Conservation (phyloP, 2,797 vertebrate species). For the Clarias fuscus region DNA sequence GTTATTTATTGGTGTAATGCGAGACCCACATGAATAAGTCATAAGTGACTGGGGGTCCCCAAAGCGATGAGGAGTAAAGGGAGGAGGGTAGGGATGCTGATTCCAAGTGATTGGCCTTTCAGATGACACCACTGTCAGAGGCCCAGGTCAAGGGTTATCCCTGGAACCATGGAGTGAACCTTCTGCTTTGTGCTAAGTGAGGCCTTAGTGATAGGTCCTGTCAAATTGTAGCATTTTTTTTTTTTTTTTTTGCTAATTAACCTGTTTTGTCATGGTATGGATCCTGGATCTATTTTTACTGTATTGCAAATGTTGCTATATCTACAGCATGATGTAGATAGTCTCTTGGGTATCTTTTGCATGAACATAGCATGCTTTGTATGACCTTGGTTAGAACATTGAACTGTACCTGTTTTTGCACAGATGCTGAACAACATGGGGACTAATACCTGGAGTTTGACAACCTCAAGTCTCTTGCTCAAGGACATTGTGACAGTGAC, state of each 20-base stretch:
- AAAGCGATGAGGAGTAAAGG: constrained; percentile 52
- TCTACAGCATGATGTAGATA: not conserved
- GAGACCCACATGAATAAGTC: constrained; percentile 71
- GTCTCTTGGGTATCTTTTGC: constrained; percentile 8
- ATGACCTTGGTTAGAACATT: constrained; percentile 10
- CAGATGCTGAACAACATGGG: constrained; percentile 5
- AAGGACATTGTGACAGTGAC: constrained; percentile 9
- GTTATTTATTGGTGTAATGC: constrained; percentile 61
- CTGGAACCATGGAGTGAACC: constrained; percentile 53
- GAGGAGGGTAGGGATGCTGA: constrained; percentile 46
- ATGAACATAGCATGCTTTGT: constrained; percentile 12
- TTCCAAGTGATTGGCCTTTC: constrained; percentile 69
- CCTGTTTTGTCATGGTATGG: constrained; percentile 21
- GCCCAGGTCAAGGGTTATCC: constrained; percentile 69
- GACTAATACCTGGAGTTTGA: not conserved
- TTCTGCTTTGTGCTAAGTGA: constrained; percentile 29
- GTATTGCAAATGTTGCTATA: constrained; percentile 8
- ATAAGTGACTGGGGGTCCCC: constrained; percentile 65
- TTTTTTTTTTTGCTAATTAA: not conserved
- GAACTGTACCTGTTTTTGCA: not conserved
- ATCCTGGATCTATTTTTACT: not conserved
- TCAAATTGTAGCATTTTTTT: constrained; percentile 38
- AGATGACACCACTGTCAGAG: constrained; percentile 79
- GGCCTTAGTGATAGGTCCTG: constrained; percentile 32
- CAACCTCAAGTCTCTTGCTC: constrained; percentile 3